Evolutionary conservation across 2,888 invertebrate genomes (phyloP).

Genomic region (Bugula neritina): DNA sequence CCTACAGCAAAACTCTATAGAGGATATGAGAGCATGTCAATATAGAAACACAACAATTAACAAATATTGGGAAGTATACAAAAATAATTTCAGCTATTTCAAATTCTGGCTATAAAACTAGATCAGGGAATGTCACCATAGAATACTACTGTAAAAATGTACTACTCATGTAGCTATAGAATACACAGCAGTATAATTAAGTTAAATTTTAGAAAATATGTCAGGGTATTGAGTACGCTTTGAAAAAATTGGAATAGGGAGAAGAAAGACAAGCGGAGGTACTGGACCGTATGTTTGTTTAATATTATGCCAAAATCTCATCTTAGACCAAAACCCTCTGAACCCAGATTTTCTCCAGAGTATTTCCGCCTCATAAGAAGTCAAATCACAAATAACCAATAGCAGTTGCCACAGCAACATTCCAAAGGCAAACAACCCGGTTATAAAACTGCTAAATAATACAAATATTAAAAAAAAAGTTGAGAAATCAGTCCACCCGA

Average conservation of each 20-base stretch:
- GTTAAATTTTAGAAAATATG: no score
- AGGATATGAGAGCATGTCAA: no score
- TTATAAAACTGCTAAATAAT: background rate
- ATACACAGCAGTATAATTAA: no score
- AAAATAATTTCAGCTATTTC: no score
- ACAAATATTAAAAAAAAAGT: background rate
- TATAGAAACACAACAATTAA: no score
- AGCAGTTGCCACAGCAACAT: background rate
- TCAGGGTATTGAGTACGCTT: no score
- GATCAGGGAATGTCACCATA: no score
- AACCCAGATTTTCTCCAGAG: background rate
- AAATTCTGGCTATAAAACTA: no score
- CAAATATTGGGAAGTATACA: no score
- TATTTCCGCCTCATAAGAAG: background rate
- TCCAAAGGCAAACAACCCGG: background rate
- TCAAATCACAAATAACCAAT: background rate
- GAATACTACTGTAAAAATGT: no score
- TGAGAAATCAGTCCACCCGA: background rate
- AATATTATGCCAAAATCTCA: background rate
- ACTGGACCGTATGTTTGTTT: background rate
- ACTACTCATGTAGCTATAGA: no score
- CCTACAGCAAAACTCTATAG: no score
- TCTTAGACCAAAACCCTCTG: background rate
- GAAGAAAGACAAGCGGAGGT: background rate
- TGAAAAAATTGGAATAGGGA: background rate